A percentile compares a stretch with the other conserved stretches of the same genome.
Evolutionary conservation across 2,888 invertebrate species (phyloP).

Genomic region (Agyllia agylla): DNA sequence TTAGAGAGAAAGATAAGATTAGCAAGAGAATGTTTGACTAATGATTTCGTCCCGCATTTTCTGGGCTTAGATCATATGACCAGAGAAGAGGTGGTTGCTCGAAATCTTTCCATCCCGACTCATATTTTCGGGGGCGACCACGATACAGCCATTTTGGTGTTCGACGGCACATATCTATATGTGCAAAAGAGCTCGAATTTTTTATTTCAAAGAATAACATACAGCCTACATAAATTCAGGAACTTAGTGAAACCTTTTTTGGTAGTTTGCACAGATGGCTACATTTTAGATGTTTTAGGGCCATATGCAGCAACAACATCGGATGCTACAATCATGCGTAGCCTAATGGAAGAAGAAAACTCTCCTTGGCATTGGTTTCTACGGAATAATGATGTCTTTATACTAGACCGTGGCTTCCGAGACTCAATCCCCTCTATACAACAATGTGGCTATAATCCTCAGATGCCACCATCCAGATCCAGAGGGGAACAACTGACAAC

Average conservation of each 20-base stretch:
- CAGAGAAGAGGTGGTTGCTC: background rate
- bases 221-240: slow-evolving; percentile 69
- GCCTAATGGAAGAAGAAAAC: background rate
- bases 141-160: background rate
- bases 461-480: slow-evolving; percentile 9
- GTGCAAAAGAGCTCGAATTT: slow-evolving; percentile 8
- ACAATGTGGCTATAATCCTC: slow-evolving; percentile 20
- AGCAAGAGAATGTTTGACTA: background rate
- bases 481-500: slow-evolving; percentile 37
- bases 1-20: background rate
- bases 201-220: slow-evolving; percentile 11
- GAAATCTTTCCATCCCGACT: background rate
- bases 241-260: slow-evolving; percentile 75
- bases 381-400: background rate
- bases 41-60: background rate
- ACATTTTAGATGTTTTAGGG: slow-evolving; percentile 62
- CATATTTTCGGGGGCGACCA: background rate
- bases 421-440: slow-evolving; percentile 26
- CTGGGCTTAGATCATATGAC: background rate
- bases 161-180: slow-evolving; percentile 12
- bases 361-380: background rate
- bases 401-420: slow-evolving; percentile 18
- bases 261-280: slow-evolving; percentile 64
- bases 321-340: slow-evolving; percentile 62
- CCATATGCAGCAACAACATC: slow-evolving; percentile 62